phyloP scores from a whole-genome alignment of 2,888 invertebrate genomes.

The Drosophila nr. perissopoda region DNA sequence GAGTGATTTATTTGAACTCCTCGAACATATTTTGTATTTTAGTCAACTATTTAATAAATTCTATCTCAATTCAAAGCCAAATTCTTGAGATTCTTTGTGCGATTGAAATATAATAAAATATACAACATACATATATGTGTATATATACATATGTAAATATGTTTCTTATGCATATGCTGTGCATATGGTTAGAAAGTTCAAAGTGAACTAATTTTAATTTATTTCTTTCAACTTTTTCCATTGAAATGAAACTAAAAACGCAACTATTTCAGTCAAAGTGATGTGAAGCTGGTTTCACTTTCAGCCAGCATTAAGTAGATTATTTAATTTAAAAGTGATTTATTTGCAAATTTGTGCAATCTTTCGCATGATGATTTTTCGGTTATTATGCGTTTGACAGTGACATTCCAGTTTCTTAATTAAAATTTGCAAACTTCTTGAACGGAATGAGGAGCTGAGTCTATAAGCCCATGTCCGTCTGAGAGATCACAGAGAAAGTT shows the following conservation, averaged over 20 bases:
- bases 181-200: neutral
- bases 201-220: neutral
- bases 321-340: neutral
- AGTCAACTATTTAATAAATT: neutral
- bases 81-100: neutral
- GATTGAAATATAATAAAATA: neutral
- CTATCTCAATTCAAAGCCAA: neutral
- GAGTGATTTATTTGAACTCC: slow-evolving; percentile 41
- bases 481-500: neutral
- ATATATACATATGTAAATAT: neutral
- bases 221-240: neutral
- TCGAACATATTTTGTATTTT: neutral
- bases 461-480: neutral
- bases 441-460: neutral
- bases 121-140: neutral
- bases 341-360: neutral
- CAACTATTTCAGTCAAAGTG: neutral
- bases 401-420: neutral
- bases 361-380: neutral
- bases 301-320: no score
- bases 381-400: neutral
- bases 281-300: neutral
- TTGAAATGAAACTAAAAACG: neutral
- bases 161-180: neutral
- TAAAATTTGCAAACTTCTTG: neutral